phyloP scores from a whole-genome alignment of 2,797 vertebrate genomes.

The Basileuterus tristriatus region DNA sequence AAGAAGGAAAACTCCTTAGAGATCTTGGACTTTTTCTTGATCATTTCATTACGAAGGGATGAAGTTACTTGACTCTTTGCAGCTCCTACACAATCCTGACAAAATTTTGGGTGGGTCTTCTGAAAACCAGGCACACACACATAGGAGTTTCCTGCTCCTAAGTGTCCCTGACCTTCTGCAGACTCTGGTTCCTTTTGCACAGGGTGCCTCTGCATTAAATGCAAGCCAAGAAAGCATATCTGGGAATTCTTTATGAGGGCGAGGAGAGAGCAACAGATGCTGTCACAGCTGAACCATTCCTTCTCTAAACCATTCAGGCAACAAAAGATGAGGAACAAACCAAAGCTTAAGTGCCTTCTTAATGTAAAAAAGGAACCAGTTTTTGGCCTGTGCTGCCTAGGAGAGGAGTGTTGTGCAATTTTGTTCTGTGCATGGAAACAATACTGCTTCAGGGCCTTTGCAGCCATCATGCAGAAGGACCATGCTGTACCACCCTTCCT shows the following conservation, averaged over 20 bases:
- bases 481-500: background rate
- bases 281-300: background rate
- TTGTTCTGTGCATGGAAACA: background rate
- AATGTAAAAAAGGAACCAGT: background rate
- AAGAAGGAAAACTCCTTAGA: background rate
- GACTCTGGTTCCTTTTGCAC: background rate
- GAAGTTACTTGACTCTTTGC: background rate
- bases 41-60: background rate
- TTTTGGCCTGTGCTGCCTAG: background rate
- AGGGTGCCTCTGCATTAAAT: background rate
- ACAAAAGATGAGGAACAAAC: background rate
- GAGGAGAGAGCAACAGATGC: background rate
- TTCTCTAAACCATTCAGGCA: background rate
- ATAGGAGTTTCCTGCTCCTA: background rate
- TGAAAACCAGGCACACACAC: background rate
- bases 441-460: background rate
- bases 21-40: background rate
- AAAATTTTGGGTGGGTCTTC: background rate
- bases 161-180: background rate
- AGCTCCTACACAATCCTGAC: background rate
- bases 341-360: background rate
- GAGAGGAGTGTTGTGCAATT: background rate
- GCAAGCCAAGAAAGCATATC: background rate
- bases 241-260: background rate
- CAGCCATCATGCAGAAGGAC: background rate